Evolutionary conservation across 2,797 vertebrate species (phyloP), one percentile per base, ranked within the genome.

Genomic region (Pangasius krempfi): DNA sequence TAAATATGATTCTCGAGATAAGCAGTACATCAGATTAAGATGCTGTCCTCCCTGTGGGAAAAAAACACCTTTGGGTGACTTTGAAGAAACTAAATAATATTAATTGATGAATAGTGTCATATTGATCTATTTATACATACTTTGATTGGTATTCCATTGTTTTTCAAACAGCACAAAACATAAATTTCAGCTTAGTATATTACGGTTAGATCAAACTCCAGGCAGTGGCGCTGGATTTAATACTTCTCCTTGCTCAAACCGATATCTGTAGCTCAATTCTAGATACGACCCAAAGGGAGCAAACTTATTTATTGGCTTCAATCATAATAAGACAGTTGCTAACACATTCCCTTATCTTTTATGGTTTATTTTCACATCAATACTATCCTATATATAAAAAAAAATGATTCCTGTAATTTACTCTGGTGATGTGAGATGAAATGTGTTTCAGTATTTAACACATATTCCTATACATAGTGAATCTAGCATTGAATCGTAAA

Each of bases 401-500:
- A 16, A 37, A 70, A 37, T 7, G 1, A 72, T n/a, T 20, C 68
- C 16, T 72, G 18, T 20, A 72, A 40, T 73, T 72, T 44, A 25
- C 66, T 73, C 9, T 44, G 5, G 37, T 10, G 40, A 73, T 40
- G 18, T 73, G 30, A 68, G 66, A 68, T 20, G 58, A 62, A 64
- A 64, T 64, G 9, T 64, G 62, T 64, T 64, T 64, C 12, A 27
- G 20, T 58, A 22, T 58, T 56, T 56, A 9, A 10, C 25, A 1
- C 10, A 12, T 66, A 30, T 30, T 66, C 10, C 12, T 14, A 13
- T 37, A 22, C 14, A 40, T 37, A 40, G 20, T 22, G 4, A n/a
- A 27, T 93, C 87, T 91, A 40, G 40, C 88, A 76, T 72, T 89
- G 88, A 88, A 78, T 91, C 92, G 92, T 93, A 93, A 92, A 95